Conservation (phyloP, 1,140 invertebrate genomes). For the Sycophaga agraensis region DNA sequence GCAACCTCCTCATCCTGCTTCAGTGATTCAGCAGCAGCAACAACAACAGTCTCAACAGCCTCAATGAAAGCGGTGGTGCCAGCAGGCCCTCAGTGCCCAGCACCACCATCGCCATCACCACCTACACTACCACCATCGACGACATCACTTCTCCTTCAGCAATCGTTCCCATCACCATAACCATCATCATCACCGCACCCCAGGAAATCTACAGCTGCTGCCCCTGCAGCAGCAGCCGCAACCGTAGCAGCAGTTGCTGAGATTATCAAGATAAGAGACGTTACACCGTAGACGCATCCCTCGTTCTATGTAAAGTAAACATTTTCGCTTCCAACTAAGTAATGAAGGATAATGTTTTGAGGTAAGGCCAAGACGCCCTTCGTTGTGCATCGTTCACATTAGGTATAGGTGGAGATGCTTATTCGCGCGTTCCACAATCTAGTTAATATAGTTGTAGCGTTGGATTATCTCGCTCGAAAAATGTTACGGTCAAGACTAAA, state of each 20-base stretch:
- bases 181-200: neutral
- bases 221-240: neutral
- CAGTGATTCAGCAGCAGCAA: conserved; percentile 13
- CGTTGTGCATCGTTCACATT: neutral
- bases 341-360: neutral
- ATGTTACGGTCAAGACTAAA: conserved; percentile 50
- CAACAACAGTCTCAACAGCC: conserved; percentile 30
- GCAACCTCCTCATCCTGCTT: conserved; percentile 34
- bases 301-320: conserved; percentile 2
- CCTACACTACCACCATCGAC: conserved; percentile 1
- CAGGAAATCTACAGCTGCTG: neutral
- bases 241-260: neutral
- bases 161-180: neutral
- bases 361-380: conserved; percentile 6
- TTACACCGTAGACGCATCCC: neutral
- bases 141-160: conserved; percentile 8
- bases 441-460: conserved; percentile 21
- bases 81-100: conserved; percentile 31
- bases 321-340: neutral
- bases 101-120: conserved; percentile 22
- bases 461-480: conserved; percentile 33
- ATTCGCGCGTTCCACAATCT: no score
- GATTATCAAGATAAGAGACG: conserved; percentile 8
- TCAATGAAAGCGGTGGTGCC: conserved; percentile 47
- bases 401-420: no score